A percentile compares a stretch with the other conserved stretches of the same genome.
Evolutionary conservation across 2,113 vertebrate genomes (phyloP).

Genomic region (Macrotus californicus): DNA sequence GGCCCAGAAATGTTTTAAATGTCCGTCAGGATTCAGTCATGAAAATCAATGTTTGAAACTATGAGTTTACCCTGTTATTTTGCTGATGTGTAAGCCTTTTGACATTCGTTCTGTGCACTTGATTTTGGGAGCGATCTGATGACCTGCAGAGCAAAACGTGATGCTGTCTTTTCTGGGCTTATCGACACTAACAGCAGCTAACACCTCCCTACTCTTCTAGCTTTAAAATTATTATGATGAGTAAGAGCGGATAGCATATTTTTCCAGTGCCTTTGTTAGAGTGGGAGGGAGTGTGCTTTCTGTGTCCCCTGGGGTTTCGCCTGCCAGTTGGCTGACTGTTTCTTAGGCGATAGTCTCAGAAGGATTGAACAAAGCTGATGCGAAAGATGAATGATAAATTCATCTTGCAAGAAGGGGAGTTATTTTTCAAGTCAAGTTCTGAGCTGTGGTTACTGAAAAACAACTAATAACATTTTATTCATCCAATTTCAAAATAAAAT

Average conservation of each 20-base stretch:
- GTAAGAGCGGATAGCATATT: not conserved
- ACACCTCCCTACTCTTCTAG: not conserved
- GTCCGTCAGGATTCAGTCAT: not conserved
- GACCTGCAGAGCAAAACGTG: conserved; percentile 70
- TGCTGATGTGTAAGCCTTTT: conserved; percentile 77
- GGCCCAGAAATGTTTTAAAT: not conserved
- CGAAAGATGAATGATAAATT: conserved; percentile 79
- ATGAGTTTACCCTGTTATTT: conserved; percentile 43
- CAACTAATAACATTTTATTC: conserved; percentile 76
- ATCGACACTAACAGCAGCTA: not conserved
- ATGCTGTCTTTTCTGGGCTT: not conserved
- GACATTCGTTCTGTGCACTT: conserved; percentile 73
- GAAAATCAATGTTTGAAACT: not conserved
- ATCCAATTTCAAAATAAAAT: conserved; percentile 27
- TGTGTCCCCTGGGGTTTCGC: conserved; percentile 82
- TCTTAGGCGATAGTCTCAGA: conserved; percentile 77
- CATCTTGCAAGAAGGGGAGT: conserved; percentile 83
- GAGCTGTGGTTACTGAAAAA: conserved; percentile 79
- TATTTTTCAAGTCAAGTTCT: conserved; percentile 83
- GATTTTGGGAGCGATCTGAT: conserved; percentile 79
- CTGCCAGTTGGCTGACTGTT: conserved; percentile 77
- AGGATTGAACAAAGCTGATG: conserved; percentile 74
- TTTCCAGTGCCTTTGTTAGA: conserved; percentile 27
- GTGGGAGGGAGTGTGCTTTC: conserved; percentile 57
- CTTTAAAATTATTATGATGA: not conserved